Evolutionary conservation across 2,888 invertebrate genomes (phyloP).

Genomic region (Phania funesta): DNA sequence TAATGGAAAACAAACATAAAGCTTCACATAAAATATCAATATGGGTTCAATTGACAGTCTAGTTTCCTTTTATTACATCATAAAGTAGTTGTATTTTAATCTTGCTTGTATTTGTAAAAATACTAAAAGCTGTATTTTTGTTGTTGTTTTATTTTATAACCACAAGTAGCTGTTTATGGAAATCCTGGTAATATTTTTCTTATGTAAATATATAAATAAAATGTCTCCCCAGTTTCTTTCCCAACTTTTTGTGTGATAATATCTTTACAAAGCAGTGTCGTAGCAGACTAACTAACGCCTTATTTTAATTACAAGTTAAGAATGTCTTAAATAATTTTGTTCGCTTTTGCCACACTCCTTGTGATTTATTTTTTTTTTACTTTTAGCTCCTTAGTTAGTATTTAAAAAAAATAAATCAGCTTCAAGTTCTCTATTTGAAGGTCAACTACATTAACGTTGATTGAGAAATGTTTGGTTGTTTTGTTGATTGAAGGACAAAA

Average conservation of each 20-base stretch:
- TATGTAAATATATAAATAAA: background rate
- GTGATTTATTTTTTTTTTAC: background rate
- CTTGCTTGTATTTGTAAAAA: background rate
- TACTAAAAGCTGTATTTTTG: background rate
- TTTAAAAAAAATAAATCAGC: slow-evolving; percentile 32
- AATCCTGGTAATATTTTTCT: background rate
- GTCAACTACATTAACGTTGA: background rate
- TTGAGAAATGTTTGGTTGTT: background rate
- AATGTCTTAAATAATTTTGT: background rate
- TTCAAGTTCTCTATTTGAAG: background rate
- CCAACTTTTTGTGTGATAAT: background rate
- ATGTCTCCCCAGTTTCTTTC: background rate
- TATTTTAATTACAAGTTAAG: background rate
- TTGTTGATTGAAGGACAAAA: background rate
- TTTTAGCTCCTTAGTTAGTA: slow-evolving; percentile 24
- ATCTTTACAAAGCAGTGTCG: background rate
- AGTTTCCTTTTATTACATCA: slow-evolving; percentile 36
- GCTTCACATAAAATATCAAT: slow-evolving; percentile 53
- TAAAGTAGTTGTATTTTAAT: background rate
- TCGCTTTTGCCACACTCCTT: background rate
- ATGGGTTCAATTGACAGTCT: slow-evolving; percentile 48
- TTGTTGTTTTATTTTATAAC: slow-evolving; percentile 2
- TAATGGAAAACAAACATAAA: slow-evolving; percentile 67
- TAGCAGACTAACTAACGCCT: background rate
- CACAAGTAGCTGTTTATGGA: slow-evolving; percentile 10